Evolutionary conservation across 2,797 vertebrate species (phyloP), one percentile per base, ranked within the genome.

Genomic region (Phoebastria nigripes): DNA sequence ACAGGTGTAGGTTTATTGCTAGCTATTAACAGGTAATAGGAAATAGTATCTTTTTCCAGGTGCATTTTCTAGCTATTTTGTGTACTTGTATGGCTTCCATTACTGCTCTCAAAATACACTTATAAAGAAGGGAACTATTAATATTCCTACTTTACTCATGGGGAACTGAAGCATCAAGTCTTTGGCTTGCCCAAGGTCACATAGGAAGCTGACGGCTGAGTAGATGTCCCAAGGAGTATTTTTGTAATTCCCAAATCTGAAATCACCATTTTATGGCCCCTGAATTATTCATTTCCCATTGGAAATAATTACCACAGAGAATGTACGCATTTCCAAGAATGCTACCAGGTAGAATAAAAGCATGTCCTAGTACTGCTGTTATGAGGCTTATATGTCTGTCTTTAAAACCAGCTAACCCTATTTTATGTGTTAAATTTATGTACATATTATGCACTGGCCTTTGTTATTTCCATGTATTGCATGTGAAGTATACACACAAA

Each of bases 261-360:
- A 93, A 89, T 93, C 44, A 62, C 8, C 47, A 24, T 84, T 82
- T 94, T 47, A 82, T 37, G 10, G 15, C 2, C 42, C 31, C 33
- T 93, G 83, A 90, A 90, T 84, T 94, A 94, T 81, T 94, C 4
- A 87, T 90, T 88, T 93, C 37, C 46, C 73, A 33, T 35, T 87
- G 66, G 46, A 91, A 94, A 91, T 87, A 94, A 83, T 93, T 93
- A 80, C 58, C 28, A n/a, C 15, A 13, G 58, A 65, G 16, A 71
- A 51, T 16, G 59, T 82, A 28, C 0, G 2, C 2, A 0, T 87
- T 90, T 90, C 46, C 41, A 69, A 62, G 66, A 22, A 47, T 93
- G 18, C 59, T 78, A 31, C 15, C 54, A 47, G 72, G 58, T 76
- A 79, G 66, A 79, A 41, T 72, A 62, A 19, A 91, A 78, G n/a